A percentile compares a stretch with the other conserved stretches of the same genome.
These are phyloP conservation scores for Philopotamus ludificatus DNA, from an alignment of 1,140 invertebrate genomes.

Conservation along the genomic window DNA sequence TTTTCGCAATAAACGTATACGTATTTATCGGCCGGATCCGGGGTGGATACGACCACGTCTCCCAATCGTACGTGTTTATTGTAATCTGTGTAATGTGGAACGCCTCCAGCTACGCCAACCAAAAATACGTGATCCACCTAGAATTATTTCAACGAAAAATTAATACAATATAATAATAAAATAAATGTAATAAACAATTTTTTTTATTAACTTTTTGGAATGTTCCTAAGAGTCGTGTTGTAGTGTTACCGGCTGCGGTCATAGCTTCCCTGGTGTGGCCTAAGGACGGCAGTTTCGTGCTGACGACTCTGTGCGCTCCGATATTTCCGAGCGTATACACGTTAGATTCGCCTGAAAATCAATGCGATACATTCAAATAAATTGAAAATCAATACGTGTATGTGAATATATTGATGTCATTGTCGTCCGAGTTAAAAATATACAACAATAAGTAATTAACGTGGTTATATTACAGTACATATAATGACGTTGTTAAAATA, in stretches of 20 bases:
- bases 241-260: conserved; percentile 96
- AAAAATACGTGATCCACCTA: conserved; percentile 94
- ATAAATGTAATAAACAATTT: conserved; percentile 12
- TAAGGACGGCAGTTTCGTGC: conserved; percentile 93
- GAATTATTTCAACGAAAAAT: not conserved
- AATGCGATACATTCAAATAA: too few relatives aligned
- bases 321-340: conserved; percentile 98
- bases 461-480: too few relatives aligned
- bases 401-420: too few relatives aligned
- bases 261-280: conserved; percentile 93
- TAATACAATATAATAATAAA: conserved; percentile 9
- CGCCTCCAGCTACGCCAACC: conserved; percentile 93
- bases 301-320: conserved; percentile 91
- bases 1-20: conserved; percentile 79
- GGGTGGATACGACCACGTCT: conserved; percentile 88
- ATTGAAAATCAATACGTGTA: too few relatives aligned
- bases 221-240: conserved; percentile 86
- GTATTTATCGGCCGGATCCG: conserved; percentile 56
- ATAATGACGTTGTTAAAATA: too few relatives aligned
- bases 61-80: conserved; percentile 90
- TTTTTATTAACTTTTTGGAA: conserved; percentile 60
- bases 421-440: too few relatives aligned
- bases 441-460: too few relatives aligned
- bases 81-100: conserved; percentile 97
- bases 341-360: conserved; percentile 94